Evolutionary conservation across 2,888 invertebrate species (phyloP), one percentile per base, ranked within the genome.

Genomic region (Rhimphoctona megacephalus): DNA sequence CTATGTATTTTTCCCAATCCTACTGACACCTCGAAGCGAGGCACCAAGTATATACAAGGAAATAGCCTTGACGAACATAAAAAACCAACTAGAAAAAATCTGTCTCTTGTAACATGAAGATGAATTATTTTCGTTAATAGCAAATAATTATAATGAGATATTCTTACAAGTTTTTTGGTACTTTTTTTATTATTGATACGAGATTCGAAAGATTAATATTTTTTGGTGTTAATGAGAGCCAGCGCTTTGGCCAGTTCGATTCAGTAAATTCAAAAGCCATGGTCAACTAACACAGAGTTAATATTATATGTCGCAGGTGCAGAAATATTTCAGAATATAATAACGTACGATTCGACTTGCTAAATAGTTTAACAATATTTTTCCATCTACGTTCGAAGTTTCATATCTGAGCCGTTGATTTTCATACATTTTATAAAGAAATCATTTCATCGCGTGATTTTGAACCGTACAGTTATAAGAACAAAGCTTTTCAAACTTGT

Each of bases 1-100:
- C 39, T 22, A 66, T 57, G 33, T 46, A 33, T 66, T 61, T 30
- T 61, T 74, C 22, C 54, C 49, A 36, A 69, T 43, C 30, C 43
- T 14, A 52, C n/a, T 33, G 67, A 74, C 74, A 74, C 54, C 67
- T 76, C 11, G 52, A 54, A n/a, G 61, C 61, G 25, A 30, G 22
- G 22, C 64, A 76, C 70, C 73, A 30, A 54, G 57, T 46, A 61
- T 46, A 54, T 43, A 54, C 66, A 36, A 69, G 57, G 54, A 49
- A 64, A 70, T 39, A 39, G 57, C 66, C 84, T 74, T 49, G 80
- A 74, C 54, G 17, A 67, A 43, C 0, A 73, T 74, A 22, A 69
- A 52, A 52, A 54, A 54, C 17, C 1, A 11, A 25, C 33, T 69
- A 7, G 30, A 66, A 36, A n/a, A 39, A 52, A 52, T 8, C 22